Evolutionary conservation across 2,113 vertebrate species (phyloP).

Genomic region (Rostratula benghalensis): DNA sequence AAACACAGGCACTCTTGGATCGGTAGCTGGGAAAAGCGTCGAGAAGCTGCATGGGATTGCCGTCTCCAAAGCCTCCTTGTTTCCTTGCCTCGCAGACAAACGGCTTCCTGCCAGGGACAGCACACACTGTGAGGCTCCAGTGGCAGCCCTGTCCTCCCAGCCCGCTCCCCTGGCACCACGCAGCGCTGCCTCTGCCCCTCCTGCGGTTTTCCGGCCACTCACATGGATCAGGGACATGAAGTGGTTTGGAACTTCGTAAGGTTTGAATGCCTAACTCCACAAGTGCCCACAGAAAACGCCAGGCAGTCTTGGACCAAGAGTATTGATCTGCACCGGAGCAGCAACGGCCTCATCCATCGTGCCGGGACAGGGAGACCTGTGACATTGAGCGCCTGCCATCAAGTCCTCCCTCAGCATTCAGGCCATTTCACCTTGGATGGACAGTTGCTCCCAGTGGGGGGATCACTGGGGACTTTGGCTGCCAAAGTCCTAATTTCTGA

Average conservation of each 20-base stretch:
- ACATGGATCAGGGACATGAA: neutral
- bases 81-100: constrained; percentile 48
- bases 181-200: neutral
- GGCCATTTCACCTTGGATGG: neutral
- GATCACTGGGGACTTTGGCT: neutral
- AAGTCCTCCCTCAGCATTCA: neutral
- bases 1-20: constrained; percentile 62
- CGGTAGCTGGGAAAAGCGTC: constrained; percentile 46
- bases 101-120: constrained; percentile 51
- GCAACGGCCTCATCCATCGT: rapidly evolving
- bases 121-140: neutral
- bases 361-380: neutral
- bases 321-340: neutral
- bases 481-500: neutral
- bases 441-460: rapidly evolving
- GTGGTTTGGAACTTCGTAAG: neutral
- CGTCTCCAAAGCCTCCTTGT: neutral
- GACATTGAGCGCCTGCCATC: rapidly evolving
- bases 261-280: neutral
- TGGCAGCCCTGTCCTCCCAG: neutral
- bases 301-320: neutral
- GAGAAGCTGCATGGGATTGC: constrained; percentile 38
- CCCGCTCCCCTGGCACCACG: neutral
- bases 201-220: neutral
- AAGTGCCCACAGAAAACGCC: neutral